phyloP scores from a whole-genome alignment of 2,113 vertebrate genomes.

The Micronisus gabar region DNA sequence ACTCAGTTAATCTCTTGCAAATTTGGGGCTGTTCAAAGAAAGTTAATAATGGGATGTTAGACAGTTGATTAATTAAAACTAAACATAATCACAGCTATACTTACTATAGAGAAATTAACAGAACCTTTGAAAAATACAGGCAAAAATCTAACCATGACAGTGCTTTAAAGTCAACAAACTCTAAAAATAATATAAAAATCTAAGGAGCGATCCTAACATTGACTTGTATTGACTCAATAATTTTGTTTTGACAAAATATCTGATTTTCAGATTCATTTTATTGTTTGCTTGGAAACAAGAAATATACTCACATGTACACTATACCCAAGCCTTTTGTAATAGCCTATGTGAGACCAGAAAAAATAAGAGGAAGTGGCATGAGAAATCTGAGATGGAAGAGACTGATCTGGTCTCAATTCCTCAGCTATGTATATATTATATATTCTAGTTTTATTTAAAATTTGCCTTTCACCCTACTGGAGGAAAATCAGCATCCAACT shows the following conservation, averaged over 20 bases:
- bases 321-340: not conserved
- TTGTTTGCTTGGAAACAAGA: not conserved
- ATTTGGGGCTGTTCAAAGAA: constrained; percentile 58
- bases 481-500: not conserved
- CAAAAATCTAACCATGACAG: not conserved
- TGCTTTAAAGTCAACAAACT: not conserved
- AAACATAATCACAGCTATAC: constrained; percentile 47
- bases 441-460: not conserved
- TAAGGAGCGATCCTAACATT: not conserved
- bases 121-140: not conserved
- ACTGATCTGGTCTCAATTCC: not conserved
- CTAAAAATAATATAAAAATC: not conserved
- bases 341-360: not conserved
- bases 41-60: constrained; percentile 66
- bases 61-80: constrained; percentile 54
- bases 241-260: not conserved
- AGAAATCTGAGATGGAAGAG: not conserved
- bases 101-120: constrained; percentile 15
- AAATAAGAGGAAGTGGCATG: not conserved
- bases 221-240: not conserved
- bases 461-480: not conserved
- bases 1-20: constrained; percentile 68
- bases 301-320: not conserved
- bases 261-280: not conserved
- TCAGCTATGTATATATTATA: not conserved